Evolutionary conservation across 2,113 vertebrate genomes (phyloP), one percentile per base, ranked within the genome.

Genomic region (Alaudala cheleensis): DNA sequence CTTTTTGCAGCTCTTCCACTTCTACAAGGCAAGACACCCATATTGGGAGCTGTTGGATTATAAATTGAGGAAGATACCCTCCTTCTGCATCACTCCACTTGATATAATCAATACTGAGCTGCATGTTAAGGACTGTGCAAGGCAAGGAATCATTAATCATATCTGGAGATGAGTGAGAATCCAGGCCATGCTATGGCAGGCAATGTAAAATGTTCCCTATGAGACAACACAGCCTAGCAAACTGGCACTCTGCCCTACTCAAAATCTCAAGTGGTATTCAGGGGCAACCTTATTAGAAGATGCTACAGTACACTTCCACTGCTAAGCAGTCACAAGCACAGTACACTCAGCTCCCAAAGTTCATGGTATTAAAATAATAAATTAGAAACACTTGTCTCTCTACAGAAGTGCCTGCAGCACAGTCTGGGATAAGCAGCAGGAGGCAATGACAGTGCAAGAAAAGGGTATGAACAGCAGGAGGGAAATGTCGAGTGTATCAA

Each of bases 321-420:
- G 37, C 44, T 85, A 90, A 86, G 71, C 54, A 88, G 78, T 25
- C 58, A 90, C 64, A 84, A 77, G 56, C 56, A 71, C 8, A 74
- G 66, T 40, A 87, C 20, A 62, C 29, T 76, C 70, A 66, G 47
- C 49, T 93, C 82, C 69, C 60, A 23, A 92, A 90, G 82, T 90
- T 90, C 76, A 74, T 3, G 31, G 56, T 62, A 90, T 92, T 88
- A 91, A 92, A 90, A 89, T 71, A 91, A 81, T 58, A 92, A 94
- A 92, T 53, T 76, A 92, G 71, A 73, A 90, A 83, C 31, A 70
- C 81, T 85, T 86, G 67, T 26, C 24, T 76, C 72, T 56, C 71
- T 80, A 67, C 79, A 90, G 88, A 95, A 96, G 49, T 39, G 45
- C 67, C 88, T 91, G 60, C 79, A 85, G 82, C 87, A 73, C 67